Base-by-base conservation (phyloP, 2,113 vertebrate species). In the Pseudorhombus dupliciocellatus region DNA sequence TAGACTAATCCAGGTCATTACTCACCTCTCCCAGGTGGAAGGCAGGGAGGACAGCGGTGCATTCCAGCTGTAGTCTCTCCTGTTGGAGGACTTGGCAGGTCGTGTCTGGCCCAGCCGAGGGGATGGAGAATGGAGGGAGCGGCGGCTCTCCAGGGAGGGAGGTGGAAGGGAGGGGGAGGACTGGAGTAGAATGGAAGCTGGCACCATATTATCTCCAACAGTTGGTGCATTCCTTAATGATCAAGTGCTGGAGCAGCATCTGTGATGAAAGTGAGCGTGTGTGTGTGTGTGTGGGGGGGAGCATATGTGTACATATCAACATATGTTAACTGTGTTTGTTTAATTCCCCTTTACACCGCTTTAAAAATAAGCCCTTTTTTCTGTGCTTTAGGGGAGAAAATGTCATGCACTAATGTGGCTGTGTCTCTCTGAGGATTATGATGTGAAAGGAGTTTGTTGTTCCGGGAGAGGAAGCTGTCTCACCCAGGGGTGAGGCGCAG, bases 201-300 rank as follows among this genome's bases (percentile, higher is more conserved):
- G 96, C 96, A 97, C 94, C 81, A 91, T 93, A 96, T 96, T 98
- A 98, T 97, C 95, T 96, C 86, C 95, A 97, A 94, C 96, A 97
- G 96, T 98, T 97, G 96, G 95, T 94, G 95, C 96, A 98, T 98
- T 98, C 95, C 96, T 96, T 95, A 96, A 95, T 95, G 96, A 97
- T 97, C 96, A 96, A 97, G 94, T 95, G 94, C 95, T 94, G 93
- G 94, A 95, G 94, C 93, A 95, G 95, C 95, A 95, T 97, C 96
- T 96, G 95, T 95, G 95, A 94, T 95, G 93, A 94, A 87, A 90
- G 64, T 55, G 80, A 64, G 73, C 30, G 56, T 75, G 64, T 76
- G 70, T 69, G 77, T 48, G 42, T 53, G 55, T 55, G 50, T 42
- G 48, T 22, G 1, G 71, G 53, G 67, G 60, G 11, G 57, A 77